These are phyloP conservation scores for Diadophis punctatus DNA, from an alignment of 2,113 vertebrate genomes.

Conservation along the genomic window DNA sequence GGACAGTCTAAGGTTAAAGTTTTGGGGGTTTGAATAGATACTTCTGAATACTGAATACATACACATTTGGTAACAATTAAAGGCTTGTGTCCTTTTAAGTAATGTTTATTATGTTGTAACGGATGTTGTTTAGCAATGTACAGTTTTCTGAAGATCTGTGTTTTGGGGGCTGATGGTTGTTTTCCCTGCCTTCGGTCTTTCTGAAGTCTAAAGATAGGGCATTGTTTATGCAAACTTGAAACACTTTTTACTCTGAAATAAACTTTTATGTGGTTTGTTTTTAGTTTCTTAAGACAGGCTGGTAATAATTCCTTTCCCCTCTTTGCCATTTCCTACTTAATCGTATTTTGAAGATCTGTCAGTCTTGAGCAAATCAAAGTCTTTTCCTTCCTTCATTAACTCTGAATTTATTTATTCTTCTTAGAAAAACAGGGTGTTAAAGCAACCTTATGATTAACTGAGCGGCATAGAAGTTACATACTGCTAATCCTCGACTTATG, in stretches of 20 bases:
- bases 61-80: constrained; percentile 55
- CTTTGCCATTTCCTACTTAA: not conserved
- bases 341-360: constrained; percentile 49
- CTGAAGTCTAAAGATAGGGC: constrained; percentile 47
- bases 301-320: constrained; percentile 35
- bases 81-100: constrained; percentile 54
- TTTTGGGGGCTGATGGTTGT: constrained; percentile 33
- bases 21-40: no score
- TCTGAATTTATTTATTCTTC: constrained; percentile 44
- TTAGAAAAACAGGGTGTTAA: constrained; percentile 51
- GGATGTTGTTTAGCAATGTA: constrained; percentile 55
- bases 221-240: constrained; percentile 46
- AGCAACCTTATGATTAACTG: constrained; percentile 40
- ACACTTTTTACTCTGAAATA: constrained; percentile 61
- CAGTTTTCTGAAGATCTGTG: constrained; percentile 50
- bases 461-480: constrained; percentile 31
- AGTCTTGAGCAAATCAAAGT: constrained; percentile 38
- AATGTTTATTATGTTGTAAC: constrained; percentile 49
- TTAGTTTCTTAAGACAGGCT: constrained; percentile 14
- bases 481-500: not conserved
- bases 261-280: constrained; percentile 39
- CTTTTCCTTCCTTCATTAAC: constrained; percentile 39
- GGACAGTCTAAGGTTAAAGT: no score
- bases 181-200: constrained; percentile 37
- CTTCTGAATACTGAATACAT: constrained; percentile 44